Evolutionary conservation across 2,797 vertebrate species (phyloP), one percentile per base, ranked within the genome.

Genomic region (Hozukius guyotensis): DNA sequence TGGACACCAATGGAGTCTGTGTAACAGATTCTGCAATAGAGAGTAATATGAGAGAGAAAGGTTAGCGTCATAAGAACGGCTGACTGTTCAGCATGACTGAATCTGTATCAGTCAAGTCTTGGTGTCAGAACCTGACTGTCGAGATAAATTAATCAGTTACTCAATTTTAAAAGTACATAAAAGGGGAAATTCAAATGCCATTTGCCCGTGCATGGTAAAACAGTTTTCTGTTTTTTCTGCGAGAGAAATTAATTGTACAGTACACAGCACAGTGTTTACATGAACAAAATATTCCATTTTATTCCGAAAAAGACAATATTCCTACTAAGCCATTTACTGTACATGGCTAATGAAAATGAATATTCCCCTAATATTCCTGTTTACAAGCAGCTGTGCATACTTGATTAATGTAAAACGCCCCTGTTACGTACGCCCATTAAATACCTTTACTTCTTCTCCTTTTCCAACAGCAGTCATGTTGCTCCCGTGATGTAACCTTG

Each of bases 1-100:
- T 99, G 98, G 55, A 97, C 96, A 82, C 96, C 96, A 79, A 97
- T 98, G 60, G 97, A 97, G 89, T 99, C 98, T 71, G 99, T 97
- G 95, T 99, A 99, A 92, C 98, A 99, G 95, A 99, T 99, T 94
- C 99, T 99, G 88, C 20, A 92, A 87, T 16, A 82, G 5, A 89
- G 29, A 75, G 24, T 3, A 20, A 77, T 0, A 56, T 52, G 3
- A 62, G 16, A 83, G 29, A 61, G 11, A 36, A 24, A 27, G 6
- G 11, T 84, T 32, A 73, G 31, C 4, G 36, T 49, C 7, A 22
- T 25, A 29, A 70, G 9, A 71, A 76, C 29, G n/a, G 18, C n/a
- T 8, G 7, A 36, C 5, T 4, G 12, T 42, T 53, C 2, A 61
- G 20, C 52, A 60, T 4, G 25, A 6, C 34, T 38, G 20, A 22